A percentile compares a stretch with the other conserved stretches of the same genome.
These are phyloP conservation scores for Aegithalos caudatus DNA, from an alignment of 2,113 vertebrate genomes.

Conservation along the genomic window DNA sequence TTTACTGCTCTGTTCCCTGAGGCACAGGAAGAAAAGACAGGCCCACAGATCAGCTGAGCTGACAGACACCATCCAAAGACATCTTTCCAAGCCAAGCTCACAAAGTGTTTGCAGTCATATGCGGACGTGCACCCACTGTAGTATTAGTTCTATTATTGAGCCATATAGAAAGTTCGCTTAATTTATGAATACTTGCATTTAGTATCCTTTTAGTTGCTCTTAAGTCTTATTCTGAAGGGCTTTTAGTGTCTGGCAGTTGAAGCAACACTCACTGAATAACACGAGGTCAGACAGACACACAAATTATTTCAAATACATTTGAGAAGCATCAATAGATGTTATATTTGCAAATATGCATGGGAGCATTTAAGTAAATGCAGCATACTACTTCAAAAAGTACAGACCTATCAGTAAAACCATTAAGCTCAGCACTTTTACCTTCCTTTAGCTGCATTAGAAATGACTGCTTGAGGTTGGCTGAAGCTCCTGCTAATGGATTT, in stretches of 20 bases:
- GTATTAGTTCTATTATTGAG: not conserved
- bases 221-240: not conserved
- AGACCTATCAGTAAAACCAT: not conserved
- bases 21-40: not conserved
- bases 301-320: not conserved
- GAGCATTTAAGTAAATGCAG: not conserved
- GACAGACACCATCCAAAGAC: not conserved
- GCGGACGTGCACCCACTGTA: accelerated
- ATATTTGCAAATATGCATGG: not conserved
- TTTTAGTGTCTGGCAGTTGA: not conserved
- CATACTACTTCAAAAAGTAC: not conserved
- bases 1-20: not conserved
- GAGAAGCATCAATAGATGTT: not conserved
- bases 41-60: not conserved
- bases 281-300: not conserved
- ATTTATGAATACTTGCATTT: not conserved
- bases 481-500: conserved; percentile 20
- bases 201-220: not conserved
- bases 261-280: not conserved
- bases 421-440: conserved; percentile 27
- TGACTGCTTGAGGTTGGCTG: conserved; percentile 8
- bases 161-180: not conserved
- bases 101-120: not conserved
- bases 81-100: not conserved
- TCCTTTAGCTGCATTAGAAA: conserved; percentile 10